These are phyloP conservation scores for Tuta absoluta DNA, from an alignment of 2,888 invertebrate genomes.

Conservation along the genomic window DNA sequence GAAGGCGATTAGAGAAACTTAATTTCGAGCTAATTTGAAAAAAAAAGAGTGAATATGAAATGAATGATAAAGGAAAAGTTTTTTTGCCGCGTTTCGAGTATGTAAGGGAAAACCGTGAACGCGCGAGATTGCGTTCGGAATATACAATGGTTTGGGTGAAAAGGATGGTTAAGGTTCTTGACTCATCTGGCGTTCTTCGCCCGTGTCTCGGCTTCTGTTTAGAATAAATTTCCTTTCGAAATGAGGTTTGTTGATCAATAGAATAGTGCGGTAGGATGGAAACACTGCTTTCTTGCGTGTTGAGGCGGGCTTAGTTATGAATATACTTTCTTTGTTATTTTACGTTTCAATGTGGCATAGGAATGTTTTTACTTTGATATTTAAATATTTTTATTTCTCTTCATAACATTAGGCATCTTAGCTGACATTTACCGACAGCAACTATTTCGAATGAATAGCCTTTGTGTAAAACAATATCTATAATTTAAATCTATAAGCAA, in stretches of 20 bases:
- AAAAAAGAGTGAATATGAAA: conserved; percentile 14
- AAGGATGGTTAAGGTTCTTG: conserved; percentile 69
- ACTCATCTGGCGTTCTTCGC: conserved; percentile 63
- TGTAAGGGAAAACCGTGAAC: conserved; percentile 56
- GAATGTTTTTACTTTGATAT: conserved; percentile 16
- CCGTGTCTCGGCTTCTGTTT: conserved; percentile 61
- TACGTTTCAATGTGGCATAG: not conserved
- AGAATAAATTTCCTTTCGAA: conserved; percentile 70
- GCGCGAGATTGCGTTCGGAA: conserved; percentile 65
- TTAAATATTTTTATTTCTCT: conserved; percentile 4
- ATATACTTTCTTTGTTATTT: conserved; percentile 9
- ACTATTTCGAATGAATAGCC: not conserved
- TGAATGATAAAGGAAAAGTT: not conserved
- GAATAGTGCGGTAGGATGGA: conserved; percentile 6
- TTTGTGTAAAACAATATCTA: not conserved
- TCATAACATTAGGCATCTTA: not conserved
- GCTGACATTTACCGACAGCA: not conserved
- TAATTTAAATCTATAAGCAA: not conserved
- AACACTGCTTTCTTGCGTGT: conserved; percentile 7
- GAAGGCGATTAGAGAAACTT: conserved; percentile 27
- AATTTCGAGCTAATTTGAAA: conserved; percentile 18
- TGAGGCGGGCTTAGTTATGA: conserved; percentile 13
- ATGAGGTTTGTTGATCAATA: conserved; percentile 45
- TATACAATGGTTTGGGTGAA: conserved; percentile 60
- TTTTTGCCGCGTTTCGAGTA: not conserved